These are phyloP conservation scores for Epinephelus moara DNA, from an alignment of 2,113 vertebrate genomes.

Conservation along the genomic window DNA sequence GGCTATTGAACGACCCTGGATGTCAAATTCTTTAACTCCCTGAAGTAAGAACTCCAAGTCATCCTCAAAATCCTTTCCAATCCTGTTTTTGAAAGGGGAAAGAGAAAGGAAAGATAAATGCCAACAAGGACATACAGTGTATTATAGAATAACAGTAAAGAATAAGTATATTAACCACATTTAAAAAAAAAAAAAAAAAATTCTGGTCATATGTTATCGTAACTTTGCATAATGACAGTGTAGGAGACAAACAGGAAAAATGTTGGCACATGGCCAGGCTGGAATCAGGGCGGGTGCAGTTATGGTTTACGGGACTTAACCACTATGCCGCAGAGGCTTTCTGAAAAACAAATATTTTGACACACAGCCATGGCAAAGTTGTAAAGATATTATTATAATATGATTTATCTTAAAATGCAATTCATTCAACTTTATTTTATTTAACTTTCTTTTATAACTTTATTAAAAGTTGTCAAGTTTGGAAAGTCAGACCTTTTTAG, in stretches of 20 bases:
- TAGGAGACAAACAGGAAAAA: too few species aligned
- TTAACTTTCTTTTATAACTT: not conserved
- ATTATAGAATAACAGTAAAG: too few species aligned
- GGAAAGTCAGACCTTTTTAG: not conserved
- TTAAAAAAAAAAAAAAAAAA: too few species aligned
- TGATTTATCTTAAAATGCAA: too few species aligned
- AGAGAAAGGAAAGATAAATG: not conserved
- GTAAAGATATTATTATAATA: not conserved
- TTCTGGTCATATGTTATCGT: too few species aligned
- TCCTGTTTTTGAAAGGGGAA: slow-evolving; percentile 52
- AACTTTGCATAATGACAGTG: too few species aligned
- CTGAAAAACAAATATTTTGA: not conserved
- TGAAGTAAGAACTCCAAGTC: slow-evolving; percentile 81
- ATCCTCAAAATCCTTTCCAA: slow-evolving; percentile 80
- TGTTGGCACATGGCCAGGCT: too few species aligned
- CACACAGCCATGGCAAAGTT: not conserved
- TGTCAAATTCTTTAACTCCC: slow-evolving; percentile 80
- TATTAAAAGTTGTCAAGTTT: not conserved
- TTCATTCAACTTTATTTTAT: too few species aligned
- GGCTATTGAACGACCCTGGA: slow-evolving; percentile 10
- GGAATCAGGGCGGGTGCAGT: too few species aligned
- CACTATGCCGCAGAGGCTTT: too few species aligned
- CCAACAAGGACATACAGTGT: not conserved
- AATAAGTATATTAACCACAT: too few species aligned
- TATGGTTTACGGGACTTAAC: too few species aligned